These are phyloP conservation scores for Anser brachyrhynchus DNA, from an alignment of 2,113 vertebrate species.

Conservation along the genomic window DNA sequence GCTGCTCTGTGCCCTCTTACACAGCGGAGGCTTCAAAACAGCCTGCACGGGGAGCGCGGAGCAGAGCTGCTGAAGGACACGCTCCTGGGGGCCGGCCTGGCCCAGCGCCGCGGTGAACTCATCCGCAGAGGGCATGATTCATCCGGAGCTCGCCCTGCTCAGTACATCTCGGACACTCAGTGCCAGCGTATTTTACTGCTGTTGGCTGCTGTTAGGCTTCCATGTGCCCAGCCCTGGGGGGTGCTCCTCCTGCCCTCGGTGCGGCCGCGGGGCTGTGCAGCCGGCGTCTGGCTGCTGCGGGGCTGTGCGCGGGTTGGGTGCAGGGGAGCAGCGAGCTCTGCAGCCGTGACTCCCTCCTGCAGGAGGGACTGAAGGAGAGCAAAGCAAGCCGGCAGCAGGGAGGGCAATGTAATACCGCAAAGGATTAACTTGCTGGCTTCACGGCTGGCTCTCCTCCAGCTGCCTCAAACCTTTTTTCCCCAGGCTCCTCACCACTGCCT, in stretches of 20 bases:
- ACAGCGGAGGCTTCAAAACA: neutral
- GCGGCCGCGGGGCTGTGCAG: too few relatives aligned
- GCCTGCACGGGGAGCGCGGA: accelerated
- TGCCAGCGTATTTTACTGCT: neutral
- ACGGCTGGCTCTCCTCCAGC: neutral
- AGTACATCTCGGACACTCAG: too few relatives aligned
- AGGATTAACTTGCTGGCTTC: neutral
- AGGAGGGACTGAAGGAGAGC: neutral
- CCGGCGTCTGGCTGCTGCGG: too few relatives aligned
- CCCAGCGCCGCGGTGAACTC: accelerated
- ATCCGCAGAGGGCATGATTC: accelerated
- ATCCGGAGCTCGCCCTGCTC: neutral
- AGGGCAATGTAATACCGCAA: accelerated
- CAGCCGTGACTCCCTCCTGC: accelerated
- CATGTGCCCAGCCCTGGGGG: too few relatives aligned
- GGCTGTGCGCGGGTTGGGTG: too few relatives aligned
- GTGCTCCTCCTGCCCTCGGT: too few relatives aligned
- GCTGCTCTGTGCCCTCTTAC: neutral
- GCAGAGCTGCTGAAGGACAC: neutral
- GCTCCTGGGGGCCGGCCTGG: too few relatives aligned
- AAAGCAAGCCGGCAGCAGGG: neutral
- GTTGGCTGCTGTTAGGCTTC: neutral
- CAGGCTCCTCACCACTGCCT: neutral
- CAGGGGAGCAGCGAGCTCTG: neutral
- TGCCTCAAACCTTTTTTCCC: neutral